Evolutionary conservation across 2,113 vertebrate genomes (phyloP), one percentile per base, ranked within the genome.

Genomic region (Caretta caretta): DNA sequence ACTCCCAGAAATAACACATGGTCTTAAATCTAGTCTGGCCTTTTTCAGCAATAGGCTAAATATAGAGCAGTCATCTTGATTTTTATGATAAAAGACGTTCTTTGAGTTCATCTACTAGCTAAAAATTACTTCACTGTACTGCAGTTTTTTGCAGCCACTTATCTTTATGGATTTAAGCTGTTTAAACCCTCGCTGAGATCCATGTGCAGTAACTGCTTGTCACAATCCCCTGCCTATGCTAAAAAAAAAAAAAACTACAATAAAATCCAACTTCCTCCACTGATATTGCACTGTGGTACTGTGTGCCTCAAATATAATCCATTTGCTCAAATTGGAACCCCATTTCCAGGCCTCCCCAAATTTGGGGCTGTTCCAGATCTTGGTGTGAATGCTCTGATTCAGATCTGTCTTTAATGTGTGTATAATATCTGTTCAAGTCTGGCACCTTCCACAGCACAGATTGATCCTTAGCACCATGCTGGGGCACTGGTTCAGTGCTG

Each of bases 161-260:
- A 3, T 2, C 83, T 89, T 48, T 10, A 0, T 54, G 2, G 50
- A 27, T 27, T 84, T 94, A 85, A 72, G 78, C 35, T 24, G 11
- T 38, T 51, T 38, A 86, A 54, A 65, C 42, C 83, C 78, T 84
- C 59, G 49, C 78, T 1, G 10, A 69, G 49, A 48, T 79, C 42
- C 94, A 8, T 0, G n/a, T 22, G 2, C 42, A 14, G 9, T 5
- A 76, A 82, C n/a, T 62, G 31, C 69, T 83, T 53, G 10, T 75
- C 20, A 0, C 57, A 82, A 31, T 48, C 91, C 54, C 53, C 16
- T 42, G 5, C 20, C 42, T 35, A n/a, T 0, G 0, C 84, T 81
- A 54, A 84, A 89, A 42, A 5, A 42, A n/a, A 42, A 42, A 42
- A 42, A 42, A 42, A 42, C 38, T 85, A 12, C 81, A 50, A 72